Evolutionary conservation across 2,888 invertebrate species (phyloP).

Genomic region (Hirtodrosophila cameraria): DNA sequence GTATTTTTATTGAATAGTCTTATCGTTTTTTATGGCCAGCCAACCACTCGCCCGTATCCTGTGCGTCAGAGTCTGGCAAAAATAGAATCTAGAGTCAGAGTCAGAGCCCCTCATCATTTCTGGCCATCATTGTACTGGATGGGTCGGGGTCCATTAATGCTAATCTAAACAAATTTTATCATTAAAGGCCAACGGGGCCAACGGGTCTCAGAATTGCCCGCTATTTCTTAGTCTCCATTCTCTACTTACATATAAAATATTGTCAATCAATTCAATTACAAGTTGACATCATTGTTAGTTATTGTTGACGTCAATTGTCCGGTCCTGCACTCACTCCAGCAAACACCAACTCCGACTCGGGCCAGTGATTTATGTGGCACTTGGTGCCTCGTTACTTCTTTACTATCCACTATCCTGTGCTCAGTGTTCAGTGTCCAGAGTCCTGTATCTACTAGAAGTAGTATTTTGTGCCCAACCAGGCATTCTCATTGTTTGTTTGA

Average conservation of each 20-base stretch:
- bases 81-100: background rate
- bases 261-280: conserved; percentile 83
- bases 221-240: conserved; percentile 33
- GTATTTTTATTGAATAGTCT: conserved; percentile 81
- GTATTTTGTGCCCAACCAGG: background rate
- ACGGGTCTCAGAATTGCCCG: conserved; percentile 22
- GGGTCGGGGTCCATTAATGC: conserved; percentile 68
- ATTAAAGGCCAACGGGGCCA: conserved; percentile 55
- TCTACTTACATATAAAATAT: conserved; percentile 74
- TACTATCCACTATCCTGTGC: conserved; percentile 8
- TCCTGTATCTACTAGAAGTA: conserved; percentile 12
- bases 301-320: conserved; percentile 80
- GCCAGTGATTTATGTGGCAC: conserved; percentile 68
- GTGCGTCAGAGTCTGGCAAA: conserved; percentile 32
- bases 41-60: conserved; percentile 53
- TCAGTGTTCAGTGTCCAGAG: background rate
- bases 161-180: conserved; percentile 83
- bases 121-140: conserved; percentile 21
- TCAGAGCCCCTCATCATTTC: conserved; percentile 22
- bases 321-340: conserved; percentile 6
- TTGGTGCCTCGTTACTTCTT: conserved; percentile 50
- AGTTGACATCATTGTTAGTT: conserved; percentile 78
- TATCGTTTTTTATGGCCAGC: conserved; percentile 78
- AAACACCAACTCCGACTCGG: conserved; percentile 10
- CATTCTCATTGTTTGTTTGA: conserved; percentile 12